These are phyloP conservation scores for Biston stratarius DNA, from an alignment of 2,888 invertebrate genomes.

Conservation along the genomic window DNA sequence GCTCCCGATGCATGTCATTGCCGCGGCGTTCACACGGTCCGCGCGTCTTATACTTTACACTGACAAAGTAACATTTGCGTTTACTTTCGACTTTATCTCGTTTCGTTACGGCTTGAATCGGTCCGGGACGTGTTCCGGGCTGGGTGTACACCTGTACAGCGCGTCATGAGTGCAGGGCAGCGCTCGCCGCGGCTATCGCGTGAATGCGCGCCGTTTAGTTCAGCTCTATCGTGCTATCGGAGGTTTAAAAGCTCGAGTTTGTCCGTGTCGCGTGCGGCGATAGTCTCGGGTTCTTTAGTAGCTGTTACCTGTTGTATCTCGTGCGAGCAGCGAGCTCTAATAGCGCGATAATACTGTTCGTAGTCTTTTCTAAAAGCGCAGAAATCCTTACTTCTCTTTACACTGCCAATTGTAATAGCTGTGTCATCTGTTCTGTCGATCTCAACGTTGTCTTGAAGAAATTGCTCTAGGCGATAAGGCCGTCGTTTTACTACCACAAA, in stretches of 20 bases:
- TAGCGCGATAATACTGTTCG: not conserved
- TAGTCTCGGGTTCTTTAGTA: constrained; percentile 7
- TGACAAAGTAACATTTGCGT: not conserved
- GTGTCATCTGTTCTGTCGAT: too few species aligned
- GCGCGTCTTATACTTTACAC: constrained; percentile 28
- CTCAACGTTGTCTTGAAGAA: too few species aligned
- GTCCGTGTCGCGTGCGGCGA: constrained; percentile 20
- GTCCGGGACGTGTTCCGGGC: not conserved
- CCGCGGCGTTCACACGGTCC: constrained; percentile 42
- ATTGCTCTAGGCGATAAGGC: too few species aligned
- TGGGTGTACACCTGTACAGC: not conserved
- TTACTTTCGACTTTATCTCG: constrained; percentile 5
- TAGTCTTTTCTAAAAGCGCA: not conserved
- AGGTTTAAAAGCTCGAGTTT: constrained; percentile 23
- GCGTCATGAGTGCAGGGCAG: constrained; percentile 39
- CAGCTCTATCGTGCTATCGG: constrained; percentile 26
- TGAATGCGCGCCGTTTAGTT: constrained; percentile 45
- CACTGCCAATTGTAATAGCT: too few species aligned
- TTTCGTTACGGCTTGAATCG: not conserved
- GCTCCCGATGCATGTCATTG: constrained; percentile 42
- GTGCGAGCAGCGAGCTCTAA: not conserved
- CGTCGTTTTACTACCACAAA: too few species aligned
- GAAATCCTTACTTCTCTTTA: not conserved
- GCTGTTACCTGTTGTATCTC: constrained; percentile 1
- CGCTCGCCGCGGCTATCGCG: constrained; percentile 54